These are phyloP conservation scores for Hippocampus abdominalis DNA, from an alignment of 2,113 vertebrate species.

Conservation along the genomic window DNA sequence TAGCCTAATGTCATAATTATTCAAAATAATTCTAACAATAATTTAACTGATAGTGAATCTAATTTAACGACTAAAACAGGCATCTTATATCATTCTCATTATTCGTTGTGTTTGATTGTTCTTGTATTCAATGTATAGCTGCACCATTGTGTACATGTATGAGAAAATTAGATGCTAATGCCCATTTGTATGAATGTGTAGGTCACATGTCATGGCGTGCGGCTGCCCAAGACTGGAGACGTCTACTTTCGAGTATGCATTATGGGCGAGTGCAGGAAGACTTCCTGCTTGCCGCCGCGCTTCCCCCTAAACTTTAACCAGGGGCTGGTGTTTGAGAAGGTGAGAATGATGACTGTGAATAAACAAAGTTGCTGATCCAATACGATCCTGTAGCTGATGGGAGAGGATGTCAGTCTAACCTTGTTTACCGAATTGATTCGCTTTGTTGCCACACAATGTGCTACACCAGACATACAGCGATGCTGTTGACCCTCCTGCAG, in stretches of 20 bases:
- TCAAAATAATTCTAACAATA: neutral
- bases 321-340: constrained; percentile 89
- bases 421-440: constrained; percentile 52
- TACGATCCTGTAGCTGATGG: constrained; percentile 1
- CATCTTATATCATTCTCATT: too few relatives aligned
- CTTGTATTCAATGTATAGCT: neutral
- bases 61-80: too few relatives aligned
- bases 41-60: neutral
- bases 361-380: neutral
- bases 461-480: constrained; percentile 77
- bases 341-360: constrained; percentile 48
- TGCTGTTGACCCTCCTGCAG: constrained; percentile 84
- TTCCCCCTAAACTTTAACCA: constrained; percentile 86
- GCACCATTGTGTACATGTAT: neutral
- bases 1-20: neutral
- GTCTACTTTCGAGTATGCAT: constrained; percentile 86
- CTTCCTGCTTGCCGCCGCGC: constrained; percentile 73
- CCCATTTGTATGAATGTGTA: constrained; percentile 53
- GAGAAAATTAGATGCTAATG: neutral
- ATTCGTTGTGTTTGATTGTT: too few relatives aligned
- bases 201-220: constrained; percentile 86
- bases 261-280: constrained; percentile 86
- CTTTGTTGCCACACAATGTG: constrained; percentile 20
- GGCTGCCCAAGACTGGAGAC: constrained; percentile 75
- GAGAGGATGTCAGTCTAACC: constrained; percentile 26